phyloP scores from a whole-genome alignment of 2,113 vertebrate species.

The Mionectes macconnelli region DNA sequence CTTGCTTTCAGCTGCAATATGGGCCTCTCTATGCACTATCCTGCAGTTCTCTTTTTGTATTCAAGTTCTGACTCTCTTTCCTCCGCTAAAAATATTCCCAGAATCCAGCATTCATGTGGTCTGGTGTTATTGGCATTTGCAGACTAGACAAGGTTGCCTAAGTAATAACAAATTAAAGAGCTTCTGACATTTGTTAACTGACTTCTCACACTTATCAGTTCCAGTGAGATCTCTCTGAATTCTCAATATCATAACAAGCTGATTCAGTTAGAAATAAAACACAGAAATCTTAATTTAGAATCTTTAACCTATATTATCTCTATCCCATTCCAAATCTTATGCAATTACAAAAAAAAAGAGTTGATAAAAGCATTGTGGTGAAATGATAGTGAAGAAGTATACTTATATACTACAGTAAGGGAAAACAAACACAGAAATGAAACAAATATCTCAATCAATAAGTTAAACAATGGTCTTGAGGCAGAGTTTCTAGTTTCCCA shows the following conservation, averaged over 20 bases:
- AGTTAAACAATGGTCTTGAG: not conserved
- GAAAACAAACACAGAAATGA: not conserved
- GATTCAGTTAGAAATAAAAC: not conserved
- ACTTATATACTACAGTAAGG: not conserved
- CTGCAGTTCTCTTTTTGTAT: not conserved
- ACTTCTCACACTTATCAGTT: not conserved
- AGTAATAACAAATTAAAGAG: not conserved
- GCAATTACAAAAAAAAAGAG: not conserved
- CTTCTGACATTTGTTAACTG: not conserved
- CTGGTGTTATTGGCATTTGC: not conserved
- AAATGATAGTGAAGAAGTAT: not conserved
- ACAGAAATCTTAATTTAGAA: not conserved
- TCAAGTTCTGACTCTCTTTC: not conserved
- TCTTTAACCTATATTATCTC: not conserved
- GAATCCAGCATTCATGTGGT: fast-evolving
- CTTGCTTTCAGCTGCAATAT: not conserved
- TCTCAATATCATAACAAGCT: not conserved
- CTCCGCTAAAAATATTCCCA: not conserved
- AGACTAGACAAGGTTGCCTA: not conserved
- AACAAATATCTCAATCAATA: not conserved
- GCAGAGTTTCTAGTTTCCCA: not conserved
- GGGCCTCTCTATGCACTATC: not conserved
- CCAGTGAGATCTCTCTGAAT: not conserved
- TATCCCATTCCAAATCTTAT: not conserved
- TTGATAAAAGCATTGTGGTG: not conserved